Evolutionary conservation across 2,113 vertebrate genomes (phyloP).

Genomic region (Carassius carassius): DNA sequence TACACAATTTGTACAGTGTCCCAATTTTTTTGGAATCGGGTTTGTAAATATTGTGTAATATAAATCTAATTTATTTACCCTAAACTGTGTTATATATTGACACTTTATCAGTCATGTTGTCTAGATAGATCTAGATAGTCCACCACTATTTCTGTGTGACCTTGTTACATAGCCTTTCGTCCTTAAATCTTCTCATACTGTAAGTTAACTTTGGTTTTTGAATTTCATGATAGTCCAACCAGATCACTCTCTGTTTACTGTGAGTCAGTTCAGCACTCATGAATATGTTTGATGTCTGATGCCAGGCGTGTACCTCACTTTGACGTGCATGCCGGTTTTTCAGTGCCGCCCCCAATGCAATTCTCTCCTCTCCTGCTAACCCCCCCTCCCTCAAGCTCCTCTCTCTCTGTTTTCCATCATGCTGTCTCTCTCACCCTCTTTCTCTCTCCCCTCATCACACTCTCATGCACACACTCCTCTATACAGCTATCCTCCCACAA

Average conservation of each 20-base stretch:
- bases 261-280: conserved; percentile 36
- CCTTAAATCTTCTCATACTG: background rate
- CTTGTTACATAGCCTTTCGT: conserved; percentile 26
- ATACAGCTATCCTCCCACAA: conserved; percentile 48
- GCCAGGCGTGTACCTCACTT: conserved; percentile 57
- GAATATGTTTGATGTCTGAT: conserved; percentile 51
- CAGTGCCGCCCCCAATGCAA: conserved; percentile 24
- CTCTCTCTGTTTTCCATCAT: conserved; percentile 7
- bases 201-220: background rate
- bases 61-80: background rate
- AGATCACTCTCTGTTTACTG: background rate
- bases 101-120: background rate
- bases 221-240: background rate
- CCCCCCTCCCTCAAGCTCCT: conserved; percentile 25
- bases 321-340: conserved; percentile 57
- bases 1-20: too few relatives aligned
- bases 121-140: background rate
- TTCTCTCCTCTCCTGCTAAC: conserved; percentile 5
- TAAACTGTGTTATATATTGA: background rate
- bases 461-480: conserved; percentile 43
- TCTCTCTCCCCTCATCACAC: conserved; percentile 14
- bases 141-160: conserved; percentile 10
- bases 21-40: too few relatives aligned
- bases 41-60: background rate
- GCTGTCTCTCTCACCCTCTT: conserved; percentile 26